These are phyloP conservation scores for Scophthalmus maximus DNA, from an alignment of 2,113 vertebrate genomes.

Conservation along the genomic window DNA sequence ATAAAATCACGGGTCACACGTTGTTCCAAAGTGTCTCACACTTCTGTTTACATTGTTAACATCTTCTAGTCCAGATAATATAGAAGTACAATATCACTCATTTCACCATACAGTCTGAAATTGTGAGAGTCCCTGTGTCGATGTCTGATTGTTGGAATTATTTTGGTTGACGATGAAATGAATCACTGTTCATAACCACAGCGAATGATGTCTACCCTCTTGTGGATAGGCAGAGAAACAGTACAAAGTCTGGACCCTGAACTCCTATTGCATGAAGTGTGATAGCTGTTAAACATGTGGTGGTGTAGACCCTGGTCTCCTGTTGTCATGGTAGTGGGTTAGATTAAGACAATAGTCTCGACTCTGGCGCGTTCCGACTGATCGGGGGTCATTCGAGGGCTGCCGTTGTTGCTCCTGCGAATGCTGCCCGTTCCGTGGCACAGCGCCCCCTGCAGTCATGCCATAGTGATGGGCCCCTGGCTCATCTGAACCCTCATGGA, in stretches of 20 bases:
- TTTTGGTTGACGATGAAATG: constrained; percentile 61
- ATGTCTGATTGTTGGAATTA: constrained; percentile 55
- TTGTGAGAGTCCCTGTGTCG: constrained; percentile 47
- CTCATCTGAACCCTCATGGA: constrained; percentile 97
- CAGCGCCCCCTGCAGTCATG: constrained; percentile 89
- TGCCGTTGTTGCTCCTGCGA: constrained; percentile 67
- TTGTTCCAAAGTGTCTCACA: constrained; percentile 67
- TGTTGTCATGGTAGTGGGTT: constrained; percentile 62
- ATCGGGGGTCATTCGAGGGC: constrained; percentile 79
- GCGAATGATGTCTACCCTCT: constrained; percentile 25
- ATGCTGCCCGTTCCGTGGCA: constrained; percentile 81
- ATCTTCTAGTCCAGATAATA: constrained; percentile 63
- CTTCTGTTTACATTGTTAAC: constrained; percentile 60
- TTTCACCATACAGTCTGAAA: constrained; percentile 54
- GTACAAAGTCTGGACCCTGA: constrained; percentile 74
- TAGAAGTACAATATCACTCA: constrained; percentile 62
- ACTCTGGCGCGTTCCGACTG: constrained; percentile 83
- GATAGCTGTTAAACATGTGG: constrained; percentile 51
- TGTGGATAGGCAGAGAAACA: constrained; percentile 47
- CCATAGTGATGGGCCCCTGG: constrained; percentile 92
- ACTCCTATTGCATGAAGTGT: constrained; percentile 67
- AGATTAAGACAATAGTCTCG: constrained; percentile 86
- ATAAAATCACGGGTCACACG: constrained; percentile 68
- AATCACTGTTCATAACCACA: constrained; percentile 56
- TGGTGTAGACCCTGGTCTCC: constrained; percentile 78